Conservation (phyloP, 2,797 vertebrate genomes). For the Silurus aristotelis region DNA sequence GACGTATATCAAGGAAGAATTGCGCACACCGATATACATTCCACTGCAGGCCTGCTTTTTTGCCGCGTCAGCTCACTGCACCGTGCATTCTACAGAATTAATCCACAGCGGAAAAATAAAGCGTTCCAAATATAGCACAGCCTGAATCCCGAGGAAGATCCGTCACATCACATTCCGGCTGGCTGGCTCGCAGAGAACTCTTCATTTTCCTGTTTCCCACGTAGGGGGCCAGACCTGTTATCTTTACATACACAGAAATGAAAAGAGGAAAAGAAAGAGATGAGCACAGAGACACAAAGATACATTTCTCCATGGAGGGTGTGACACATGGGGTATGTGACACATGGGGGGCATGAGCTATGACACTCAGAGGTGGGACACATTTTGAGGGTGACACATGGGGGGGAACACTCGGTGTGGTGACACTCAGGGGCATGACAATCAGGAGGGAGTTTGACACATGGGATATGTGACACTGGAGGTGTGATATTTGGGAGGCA, state of each 20-base stretch:
- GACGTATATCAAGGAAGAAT: neutral
- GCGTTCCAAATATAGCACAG: conserved; percentile 24
- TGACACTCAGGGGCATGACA: too few species aligned
- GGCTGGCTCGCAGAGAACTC: neutral
- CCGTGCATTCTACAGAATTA: conserved; percentile 9
- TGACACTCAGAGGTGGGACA: too few species aligned
- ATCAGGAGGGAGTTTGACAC: too few species aligned
- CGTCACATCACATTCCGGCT: neutral
- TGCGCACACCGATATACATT: neutral
- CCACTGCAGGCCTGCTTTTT: conserved; percentile 8
- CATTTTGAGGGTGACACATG: too few species aligned
- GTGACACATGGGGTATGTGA: too few species aligned
- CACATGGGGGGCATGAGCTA: too few species aligned
- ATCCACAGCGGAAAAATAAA: neutral
- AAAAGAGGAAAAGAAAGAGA: neutral
- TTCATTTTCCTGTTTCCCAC: neutral
- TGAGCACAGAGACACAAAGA: neutral
- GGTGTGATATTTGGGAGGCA: too few species aligned
- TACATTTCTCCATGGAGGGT: too few species aligned
- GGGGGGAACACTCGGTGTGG: too few species aligned
- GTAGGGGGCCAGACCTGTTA: neutral
- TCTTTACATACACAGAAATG: neutral
- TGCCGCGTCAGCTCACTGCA: conserved; percentile 17
- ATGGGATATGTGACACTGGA: too few species aligned
- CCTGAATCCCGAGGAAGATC: neutral